phyloP scores from a whole-genome alignment of 2,797 vertebrate species.

The Schizopygopsis pylzovi region DNA sequence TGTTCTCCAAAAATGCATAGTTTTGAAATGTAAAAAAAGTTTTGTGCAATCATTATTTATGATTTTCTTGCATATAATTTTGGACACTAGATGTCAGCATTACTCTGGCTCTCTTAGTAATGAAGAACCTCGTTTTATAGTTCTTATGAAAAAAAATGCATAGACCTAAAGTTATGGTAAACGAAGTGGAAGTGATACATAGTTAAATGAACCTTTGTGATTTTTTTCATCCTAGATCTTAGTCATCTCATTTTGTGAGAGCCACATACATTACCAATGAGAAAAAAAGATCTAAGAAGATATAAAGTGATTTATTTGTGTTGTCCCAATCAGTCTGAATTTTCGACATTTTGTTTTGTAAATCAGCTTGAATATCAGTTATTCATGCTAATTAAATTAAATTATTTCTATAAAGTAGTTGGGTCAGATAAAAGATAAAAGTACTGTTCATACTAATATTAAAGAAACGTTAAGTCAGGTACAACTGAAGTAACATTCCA shows the following conservation, averaged over 20 bases:
- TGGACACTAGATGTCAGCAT: conserved; percentile 43
- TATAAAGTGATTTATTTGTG: background rate
- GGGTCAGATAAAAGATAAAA: too few relatives aligned
- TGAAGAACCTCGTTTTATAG: background rate
- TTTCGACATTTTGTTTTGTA: background rate
- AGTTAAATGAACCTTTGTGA: too few relatives aligned
- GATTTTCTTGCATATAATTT: background rate
- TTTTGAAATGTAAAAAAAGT: background rate
- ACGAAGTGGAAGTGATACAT: too few relatives aligned
- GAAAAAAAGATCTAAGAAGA: background rate
- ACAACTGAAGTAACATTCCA: too few relatives aligned
- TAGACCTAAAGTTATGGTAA: background rate
- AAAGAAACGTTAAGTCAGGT: too few relatives aligned
- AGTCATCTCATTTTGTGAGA: background rate
- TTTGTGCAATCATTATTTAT: background rate
- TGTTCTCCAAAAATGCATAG: background rate
- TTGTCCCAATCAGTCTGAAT: background rate
- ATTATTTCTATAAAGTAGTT: background rate
- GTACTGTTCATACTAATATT: too few relatives aligned
- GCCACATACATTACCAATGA: background rate
- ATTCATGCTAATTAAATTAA: background rate
- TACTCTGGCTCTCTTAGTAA: background rate
- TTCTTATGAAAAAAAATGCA: background rate
- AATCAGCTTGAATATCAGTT: background rate
- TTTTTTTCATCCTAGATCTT: too few relatives aligned